These are phyloP conservation scores for Nephrotoma flavescens DNA, from an alignment of 2,888 invertebrate genomes.

Conservation along the genomic window DNA sequence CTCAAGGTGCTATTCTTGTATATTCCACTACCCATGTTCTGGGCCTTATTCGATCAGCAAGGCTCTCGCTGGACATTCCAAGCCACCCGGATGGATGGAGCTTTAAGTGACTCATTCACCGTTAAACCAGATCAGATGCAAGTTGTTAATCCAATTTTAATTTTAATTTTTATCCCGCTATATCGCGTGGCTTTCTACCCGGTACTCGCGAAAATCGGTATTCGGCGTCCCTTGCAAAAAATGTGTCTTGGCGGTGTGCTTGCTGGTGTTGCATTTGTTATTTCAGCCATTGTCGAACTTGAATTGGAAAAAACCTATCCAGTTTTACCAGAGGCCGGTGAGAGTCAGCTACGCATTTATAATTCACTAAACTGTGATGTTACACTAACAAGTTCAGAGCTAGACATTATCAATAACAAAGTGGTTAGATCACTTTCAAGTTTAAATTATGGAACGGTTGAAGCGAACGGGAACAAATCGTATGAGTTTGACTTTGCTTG, in stretches of 20 bases:
- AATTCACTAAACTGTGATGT: constrained; percentile 43
- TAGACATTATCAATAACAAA: not conserved
- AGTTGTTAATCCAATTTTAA: constrained; percentile 76
- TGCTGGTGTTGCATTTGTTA: constrained; percentile 70
- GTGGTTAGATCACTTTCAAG: not conserved
- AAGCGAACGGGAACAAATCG: not conserved
- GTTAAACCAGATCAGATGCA: constrained; percentile 92
- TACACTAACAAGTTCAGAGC: constrained; percentile 11
- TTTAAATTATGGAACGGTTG: not conserved
- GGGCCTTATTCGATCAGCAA: constrained; percentile 89
- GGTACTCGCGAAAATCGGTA: constrained; percentile 46
- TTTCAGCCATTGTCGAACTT: constrained; percentile 75
- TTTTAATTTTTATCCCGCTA: constrained; percentile 71
- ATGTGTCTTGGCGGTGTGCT: constrained; percentile 78
- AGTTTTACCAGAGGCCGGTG: constrained; percentile 39
- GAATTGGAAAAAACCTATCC: constrained; percentile 57
- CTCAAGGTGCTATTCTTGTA: constrained; percentile 64
- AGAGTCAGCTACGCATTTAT: constrained; percentile 53
- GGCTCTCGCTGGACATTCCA: constrained; percentile 89
- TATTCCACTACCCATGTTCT: constrained; percentile 79
- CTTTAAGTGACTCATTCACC: constrained; percentile 54
- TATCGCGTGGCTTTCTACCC: constrained; percentile 74
- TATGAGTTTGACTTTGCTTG: not conserved
- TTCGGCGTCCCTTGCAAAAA: constrained; percentile 67
- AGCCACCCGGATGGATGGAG: constrained; percentile 74